Percentiles rank a stretch among this genome's conserved stretches.
Evolutionary conservation across 1,140 invertebrate species (phyloP).

Genomic region (Drosophila azteca): DNA sequence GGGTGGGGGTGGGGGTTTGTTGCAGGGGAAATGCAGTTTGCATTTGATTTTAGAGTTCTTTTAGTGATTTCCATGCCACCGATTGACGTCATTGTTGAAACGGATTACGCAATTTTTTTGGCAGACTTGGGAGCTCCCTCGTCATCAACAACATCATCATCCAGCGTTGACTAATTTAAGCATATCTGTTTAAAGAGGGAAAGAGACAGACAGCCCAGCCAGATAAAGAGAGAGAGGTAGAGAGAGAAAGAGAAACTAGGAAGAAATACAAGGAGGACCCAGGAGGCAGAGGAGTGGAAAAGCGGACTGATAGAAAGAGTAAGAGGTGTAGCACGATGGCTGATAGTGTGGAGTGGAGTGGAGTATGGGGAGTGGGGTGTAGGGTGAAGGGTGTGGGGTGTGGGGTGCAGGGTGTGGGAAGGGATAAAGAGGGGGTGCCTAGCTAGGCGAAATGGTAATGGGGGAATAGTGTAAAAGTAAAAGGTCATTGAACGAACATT

Average conservation of each 20-base stretch:
- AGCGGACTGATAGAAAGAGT: too few relatives aligned
- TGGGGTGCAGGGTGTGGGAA: neutral
- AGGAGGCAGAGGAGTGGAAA: neutral
- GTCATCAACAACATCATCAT: neutral
- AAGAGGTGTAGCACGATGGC: neutral
- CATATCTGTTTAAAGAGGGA: slow-evolving; percentile 46
- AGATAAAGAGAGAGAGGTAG: slow-evolving; percentile 2
- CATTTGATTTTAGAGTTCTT: slow-evolving; percentile 14
- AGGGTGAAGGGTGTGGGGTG: too few relatives aligned
- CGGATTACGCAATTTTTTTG: slow-evolving; percentile 68
- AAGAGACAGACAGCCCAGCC: slow-evolving; percentile 19
- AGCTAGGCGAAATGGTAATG: slow-evolving; percentile 40
- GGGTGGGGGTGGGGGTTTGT: too few relatives aligned
- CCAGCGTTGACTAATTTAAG: slow-evolving; percentile 65
- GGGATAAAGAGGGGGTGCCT: slow-evolving; percentile 14
- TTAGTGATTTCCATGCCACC: neutral
- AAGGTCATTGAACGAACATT: slow-evolving; percentile 80
- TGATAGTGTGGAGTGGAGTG: neutral
- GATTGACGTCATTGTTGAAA: slow-evolving; percentile 60
- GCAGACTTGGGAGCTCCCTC: neutral
- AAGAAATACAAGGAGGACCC: neutral
- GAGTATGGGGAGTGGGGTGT: too few relatives aligned
- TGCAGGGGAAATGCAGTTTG: slow-evolving; percentile 19
- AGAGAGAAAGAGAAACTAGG: slow-evolving; percentile 9
- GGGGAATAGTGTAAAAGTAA: slow-evolving; percentile 71